phyloP scores from a whole-genome alignment of 2,113 vertebrate species.

The Aldabrachelys gigantea region DNA sequence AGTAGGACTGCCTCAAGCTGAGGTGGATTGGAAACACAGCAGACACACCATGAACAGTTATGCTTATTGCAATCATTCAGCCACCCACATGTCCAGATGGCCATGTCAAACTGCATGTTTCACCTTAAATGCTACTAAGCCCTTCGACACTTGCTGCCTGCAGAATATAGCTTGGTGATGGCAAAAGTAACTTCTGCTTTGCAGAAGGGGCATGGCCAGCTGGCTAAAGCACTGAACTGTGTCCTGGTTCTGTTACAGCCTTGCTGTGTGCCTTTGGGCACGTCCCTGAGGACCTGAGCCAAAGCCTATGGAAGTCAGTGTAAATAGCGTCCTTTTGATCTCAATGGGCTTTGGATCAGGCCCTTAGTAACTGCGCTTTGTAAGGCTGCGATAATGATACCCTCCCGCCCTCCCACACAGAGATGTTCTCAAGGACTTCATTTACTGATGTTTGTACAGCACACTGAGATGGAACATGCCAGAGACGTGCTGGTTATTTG shows the following conservation, averaged over 20 bases:
- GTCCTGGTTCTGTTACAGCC: background rate
- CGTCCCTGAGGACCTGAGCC: too few relatives aligned
- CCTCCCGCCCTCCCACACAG: too few relatives aligned
- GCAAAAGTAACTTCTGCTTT: background rate
- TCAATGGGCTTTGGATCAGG: too few relatives aligned
- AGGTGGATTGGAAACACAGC: background rate
- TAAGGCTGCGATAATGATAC: background rate
- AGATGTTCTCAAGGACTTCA: too few relatives aligned
- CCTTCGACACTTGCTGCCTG: background rate
- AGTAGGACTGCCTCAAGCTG: background rate
- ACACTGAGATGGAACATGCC: too few relatives aligned
- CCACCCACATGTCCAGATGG: background rate
- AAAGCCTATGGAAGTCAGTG: too few relatives aligned
- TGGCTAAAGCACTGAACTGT: fast-evolving
- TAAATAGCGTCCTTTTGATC: too few relatives aligned
- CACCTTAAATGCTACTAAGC: background rate
- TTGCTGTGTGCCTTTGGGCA: too few relatives aligned
- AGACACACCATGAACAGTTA: background rate
- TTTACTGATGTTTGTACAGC: too few relatives aligned
- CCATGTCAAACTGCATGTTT: background rate
- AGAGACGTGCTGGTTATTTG: too few relatives aligned
- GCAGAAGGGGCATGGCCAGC: background rate
- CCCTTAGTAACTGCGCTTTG: background rate
- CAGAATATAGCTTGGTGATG: background rate
- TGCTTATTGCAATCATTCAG: background rate